A percentile compares a stretch with the other conserved stretches of the same genome.
phyloP scores from a whole-genome alignment of 2,888 invertebrate species.

The Cyaniris semiargus region DNA sequence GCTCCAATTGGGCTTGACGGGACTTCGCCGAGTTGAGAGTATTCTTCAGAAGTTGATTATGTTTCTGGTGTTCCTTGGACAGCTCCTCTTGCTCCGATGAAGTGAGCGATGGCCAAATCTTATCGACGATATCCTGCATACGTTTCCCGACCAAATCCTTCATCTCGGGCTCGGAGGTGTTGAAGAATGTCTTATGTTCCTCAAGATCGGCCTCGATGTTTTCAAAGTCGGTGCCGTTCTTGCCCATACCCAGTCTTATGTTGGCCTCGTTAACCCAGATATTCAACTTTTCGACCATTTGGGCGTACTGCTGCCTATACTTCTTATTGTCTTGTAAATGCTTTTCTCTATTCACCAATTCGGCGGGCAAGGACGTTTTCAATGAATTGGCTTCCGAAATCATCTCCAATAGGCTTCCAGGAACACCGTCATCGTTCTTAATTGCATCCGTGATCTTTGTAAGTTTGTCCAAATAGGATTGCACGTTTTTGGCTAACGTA shows the following conservation, averaged over 20 bases:
- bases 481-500: constrained; percentile 84
- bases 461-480: constrained; percentile 85
- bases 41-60: constrained; percentile 90
- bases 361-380: constrained; percentile 87
- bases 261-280: constrained; percentile 92
- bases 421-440: constrained; percentile 88
- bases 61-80: constrained; percentile 89
- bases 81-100: constrained; percentile 91
- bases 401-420: constrained; percentile 90
- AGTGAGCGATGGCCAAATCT: constrained; percentile 92
- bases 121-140: constrained; percentile 91
- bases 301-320: constrained; percentile 87
- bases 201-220: constrained; percentile 90
- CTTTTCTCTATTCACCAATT: constrained; percentile 89
- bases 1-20: constrained; percentile 88
- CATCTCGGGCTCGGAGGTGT: constrained; percentile 86
- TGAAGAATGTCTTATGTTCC: constrained; percentile 92
- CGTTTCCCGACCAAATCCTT: constrained; percentile 89
- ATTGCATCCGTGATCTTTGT: constrained; percentile 85
- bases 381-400: constrained; percentile 91
- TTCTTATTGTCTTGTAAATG: constrained; percentile 90
- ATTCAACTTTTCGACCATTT: constrained; percentile 87
- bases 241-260: constrained; percentile 86
- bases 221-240: constrained; percentile 93
- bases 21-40: constrained; percentile 91